These are phyloP conservation scores for Hetaerina americana DNA, from an alignment of 1,140 invertebrate species.

Conservation along the genomic window DNA sequence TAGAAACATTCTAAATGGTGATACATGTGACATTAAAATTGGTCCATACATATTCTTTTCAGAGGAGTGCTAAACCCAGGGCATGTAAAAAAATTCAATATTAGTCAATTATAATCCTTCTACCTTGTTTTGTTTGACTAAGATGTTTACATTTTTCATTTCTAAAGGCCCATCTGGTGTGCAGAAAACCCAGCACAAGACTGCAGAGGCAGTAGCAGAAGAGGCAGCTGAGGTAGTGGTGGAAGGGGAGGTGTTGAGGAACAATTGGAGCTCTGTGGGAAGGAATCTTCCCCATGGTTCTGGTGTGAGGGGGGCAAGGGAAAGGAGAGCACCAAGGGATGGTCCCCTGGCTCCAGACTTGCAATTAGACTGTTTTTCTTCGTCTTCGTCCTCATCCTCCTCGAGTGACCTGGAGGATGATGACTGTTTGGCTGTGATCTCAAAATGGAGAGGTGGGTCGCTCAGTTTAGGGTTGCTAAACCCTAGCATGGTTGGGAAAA, in stretches of 20 bases:
- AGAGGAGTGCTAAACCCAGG: no score
- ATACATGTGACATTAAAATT: no score
- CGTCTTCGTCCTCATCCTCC: constrained; percentile 5
- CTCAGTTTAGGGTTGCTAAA: no score
- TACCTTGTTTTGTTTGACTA: no score
- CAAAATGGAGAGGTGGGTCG: neutral
- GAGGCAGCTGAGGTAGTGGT: neutral
- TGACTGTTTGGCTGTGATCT: neutral
- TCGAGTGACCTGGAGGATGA: constrained; percentile 4
- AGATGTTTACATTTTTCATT: no score
- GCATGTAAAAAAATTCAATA: no score
- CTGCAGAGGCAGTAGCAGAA: neutral
- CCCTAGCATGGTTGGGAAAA: no score
- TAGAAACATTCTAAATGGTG: no score
- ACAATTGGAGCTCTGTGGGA: neutral
- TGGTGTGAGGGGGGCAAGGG: neutral
- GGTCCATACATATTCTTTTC: no score
- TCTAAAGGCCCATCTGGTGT: neutral
- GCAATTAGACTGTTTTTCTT: constrained; percentile 60
- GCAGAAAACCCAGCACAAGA: neutral
- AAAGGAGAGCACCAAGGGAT: constrained; percentile 18
- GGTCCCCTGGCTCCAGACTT: constrained; percentile 59
- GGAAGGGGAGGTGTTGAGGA: neutral
- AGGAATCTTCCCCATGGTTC: neutral
- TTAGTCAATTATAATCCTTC: no score